A percentile compares a stretch with the other conserved stretches of the same genome.
phyloP scores from a whole-genome alignment of 2,888 invertebrate genomes.

The Meandrusa payeni region DNA sequence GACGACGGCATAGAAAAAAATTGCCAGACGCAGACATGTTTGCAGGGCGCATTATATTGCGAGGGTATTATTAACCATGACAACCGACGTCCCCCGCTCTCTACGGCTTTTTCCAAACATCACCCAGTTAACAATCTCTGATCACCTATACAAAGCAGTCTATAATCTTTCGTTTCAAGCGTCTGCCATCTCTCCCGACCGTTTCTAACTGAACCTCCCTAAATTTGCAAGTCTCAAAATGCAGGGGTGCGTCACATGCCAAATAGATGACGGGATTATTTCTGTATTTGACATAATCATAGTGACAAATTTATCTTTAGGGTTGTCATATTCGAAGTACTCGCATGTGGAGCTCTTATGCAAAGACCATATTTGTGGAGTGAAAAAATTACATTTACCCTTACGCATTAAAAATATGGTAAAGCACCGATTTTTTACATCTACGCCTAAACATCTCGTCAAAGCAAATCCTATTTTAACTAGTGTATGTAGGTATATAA shows the following conservation, averaged over 20 bases:
- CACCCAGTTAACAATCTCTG: slow-evolving; percentile 63
- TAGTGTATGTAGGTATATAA: no score
- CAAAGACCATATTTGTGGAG: no score
- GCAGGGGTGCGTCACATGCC: slow-evolving; percentile 72
- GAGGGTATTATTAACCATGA: slow-evolving; percentile 73
- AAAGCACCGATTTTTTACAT: no score
- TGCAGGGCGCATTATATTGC: slow-evolving; percentile 46
- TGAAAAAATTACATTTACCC: no score
- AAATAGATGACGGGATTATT: slow-evolving; percentile 79
- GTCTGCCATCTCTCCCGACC: slow-evolving; percentile 48
- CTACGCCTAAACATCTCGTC: no score
- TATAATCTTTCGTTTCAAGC: slow-evolving; percentile 66
- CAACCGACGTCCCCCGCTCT: slow-evolving; percentile 62
- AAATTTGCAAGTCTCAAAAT: slow-evolving; percentile 69
- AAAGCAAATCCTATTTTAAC: no score
- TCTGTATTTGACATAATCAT: slow-evolving; percentile 81
- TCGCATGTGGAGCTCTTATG: slow-evolving; percentile 43
- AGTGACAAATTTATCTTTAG: slow-evolving; percentile 77
- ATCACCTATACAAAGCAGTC: slow-evolving; percentile 71
- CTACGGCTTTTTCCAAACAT: slow-evolving; percentile 66
- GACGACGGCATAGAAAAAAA: slow-evolving; percentile 29
- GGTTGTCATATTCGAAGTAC: slow-evolving; percentile 63
- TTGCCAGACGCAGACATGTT: slow-evolving; percentile 42
- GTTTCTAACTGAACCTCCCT: slow-evolving; percentile 47
- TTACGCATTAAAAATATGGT: no score